Base-by-base conservation (phyloP, 2,113 vertebrate genomes). In the Alaudala cheleensis region DNA sequence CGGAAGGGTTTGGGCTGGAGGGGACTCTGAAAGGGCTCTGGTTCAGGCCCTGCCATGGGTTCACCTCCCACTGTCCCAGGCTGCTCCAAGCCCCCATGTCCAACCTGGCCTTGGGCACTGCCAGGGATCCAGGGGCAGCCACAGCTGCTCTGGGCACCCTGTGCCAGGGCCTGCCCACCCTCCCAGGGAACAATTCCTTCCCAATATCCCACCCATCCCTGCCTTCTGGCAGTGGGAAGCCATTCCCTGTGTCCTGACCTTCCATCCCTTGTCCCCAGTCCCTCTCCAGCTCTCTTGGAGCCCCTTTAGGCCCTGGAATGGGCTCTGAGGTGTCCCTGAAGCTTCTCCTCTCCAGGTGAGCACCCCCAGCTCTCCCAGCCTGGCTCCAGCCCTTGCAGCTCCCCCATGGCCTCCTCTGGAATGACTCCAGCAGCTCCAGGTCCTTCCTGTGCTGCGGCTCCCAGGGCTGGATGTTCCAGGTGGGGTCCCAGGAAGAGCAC, bases 281-380 rank as follows among this genome's bases (percentile, higher is more conserved):
- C 47, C 47, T 70, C 73, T 61, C 12, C 54, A 61, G 84, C 28
- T 78, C 73, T 61, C 23, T 39, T 61, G 54, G n/a, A 70, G 54
- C 23, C n/a, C 39, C 28, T 61, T 51, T 0, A 22, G 26, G 11
- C 14, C 0, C 53, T 77, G 37, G 0, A 1, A 70, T 10, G 47
- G 23, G 33, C n/a, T 78, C 56, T 70, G 28, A 61, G 54, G 3
- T 78, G 28, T 70, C n/a, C 15, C 56, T 25, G 18, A 20, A 54
- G 0, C 47, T 69, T 86, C 33, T 4, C 49, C 1, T 58, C 19
- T 61, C 28, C 64, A 53, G 54, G 12, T 29, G 56, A 54, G 3
- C 23, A 11, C 5, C 19, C 49, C 34, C 74, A 71, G 65, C 40
- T 64, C 16, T 49, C 34, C 57, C 66, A 79, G n/a, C 24, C 65